These are phyloP conservation scores for Leptosomus discolor DNA, from an alignment of 2,113 vertebrate species.

Conservation along the genomic window DNA sequence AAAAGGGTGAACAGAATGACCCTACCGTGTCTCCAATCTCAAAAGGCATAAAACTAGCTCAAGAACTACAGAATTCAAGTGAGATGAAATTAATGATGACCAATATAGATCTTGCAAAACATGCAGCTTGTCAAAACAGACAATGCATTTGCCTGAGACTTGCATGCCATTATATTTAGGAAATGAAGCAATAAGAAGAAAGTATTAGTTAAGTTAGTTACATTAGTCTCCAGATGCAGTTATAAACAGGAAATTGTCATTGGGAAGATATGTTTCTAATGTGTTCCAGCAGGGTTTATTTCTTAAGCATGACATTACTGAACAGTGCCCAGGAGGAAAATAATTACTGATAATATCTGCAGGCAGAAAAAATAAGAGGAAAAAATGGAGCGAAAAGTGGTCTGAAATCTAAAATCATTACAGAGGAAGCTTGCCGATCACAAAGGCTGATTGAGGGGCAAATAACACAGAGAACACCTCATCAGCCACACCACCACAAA, in stretches of 20 bases:
- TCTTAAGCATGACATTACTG: constrained; percentile 25
- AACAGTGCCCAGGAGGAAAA: constrained; percentile 31
- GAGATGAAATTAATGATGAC: neutral
- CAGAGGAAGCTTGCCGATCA: neutral
- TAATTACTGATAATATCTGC: neutral
- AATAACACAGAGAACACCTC: neutral
- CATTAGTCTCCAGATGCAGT: constrained; percentile 45
- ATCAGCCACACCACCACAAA: neutral
- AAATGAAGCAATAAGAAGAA: constrained; percentile 7
- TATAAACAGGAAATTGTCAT: constrained; percentile 64
- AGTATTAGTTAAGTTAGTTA: constrained; percentile 1
- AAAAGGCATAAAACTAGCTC: neutral
- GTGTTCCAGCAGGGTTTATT: constrained; percentile 51
- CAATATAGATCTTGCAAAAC: neutral
- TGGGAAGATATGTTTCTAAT: constrained; percentile 59
- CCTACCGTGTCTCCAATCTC: neutral
- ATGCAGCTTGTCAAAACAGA: neutral
- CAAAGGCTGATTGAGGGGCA: neutral
- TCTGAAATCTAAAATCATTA: neutral
- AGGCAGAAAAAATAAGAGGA: neutral
- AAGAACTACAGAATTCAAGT: neutral
- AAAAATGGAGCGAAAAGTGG: neutral
- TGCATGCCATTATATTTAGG: neutral
- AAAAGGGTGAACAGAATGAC: neutral
- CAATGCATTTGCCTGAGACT: neutral